These are phyloP conservation scores for Hemistola chrysoprasaria DNA, from an alignment of 2,888 invertebrate species.

Conservation along the genomic window DNA sequence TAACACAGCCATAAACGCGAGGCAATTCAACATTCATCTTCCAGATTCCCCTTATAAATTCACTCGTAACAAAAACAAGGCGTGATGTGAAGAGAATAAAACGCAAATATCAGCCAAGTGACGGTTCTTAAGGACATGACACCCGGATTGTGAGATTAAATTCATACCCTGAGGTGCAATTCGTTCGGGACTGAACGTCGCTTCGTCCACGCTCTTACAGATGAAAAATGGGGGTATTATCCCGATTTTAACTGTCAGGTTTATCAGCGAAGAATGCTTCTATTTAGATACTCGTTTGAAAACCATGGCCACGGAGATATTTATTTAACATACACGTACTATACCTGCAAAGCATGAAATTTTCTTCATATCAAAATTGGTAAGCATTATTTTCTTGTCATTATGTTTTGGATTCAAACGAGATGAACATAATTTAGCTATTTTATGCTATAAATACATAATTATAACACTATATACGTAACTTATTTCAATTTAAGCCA, in stretches of 20 bases:
- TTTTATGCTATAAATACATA: no score
- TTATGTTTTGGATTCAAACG: no score
- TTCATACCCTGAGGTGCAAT: constrained; percentile 77
- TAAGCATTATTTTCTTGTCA: no score
- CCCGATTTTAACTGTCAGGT: constrained; percentile 69
- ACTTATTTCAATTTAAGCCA: constrained; percentile 17
- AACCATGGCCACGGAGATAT: background rate
- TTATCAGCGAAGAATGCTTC: constrained; percentile 49
- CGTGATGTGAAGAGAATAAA: constrained; percentile 43
- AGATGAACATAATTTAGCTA: no score
- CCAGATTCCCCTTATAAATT: constrained; percentile 30
- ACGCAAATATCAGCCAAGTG: constrained; percentile 52
- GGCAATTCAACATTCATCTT: constrained; percentile 21
- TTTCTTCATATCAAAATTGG: no score
- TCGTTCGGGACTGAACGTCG: constrained; percentile 62
- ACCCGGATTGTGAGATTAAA: constrained; percentile 76
- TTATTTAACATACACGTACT: constrained; percentile 3
- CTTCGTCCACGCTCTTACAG: constrained; percentile 66
- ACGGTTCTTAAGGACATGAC: constrained; percentile 71
- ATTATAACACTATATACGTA: background rate
- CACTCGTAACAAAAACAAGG: constrained; percentile 42
- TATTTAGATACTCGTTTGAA: constrained; percentile 15
- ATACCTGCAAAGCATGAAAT: no score
- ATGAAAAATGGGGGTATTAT: constrained; percentile 75
- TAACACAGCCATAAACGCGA: constrained; percentile 19